Evolutionary conservation across 1,140 invertebrate species (phyloP).

Genomic region (Brachionus koreanus): DNA sequence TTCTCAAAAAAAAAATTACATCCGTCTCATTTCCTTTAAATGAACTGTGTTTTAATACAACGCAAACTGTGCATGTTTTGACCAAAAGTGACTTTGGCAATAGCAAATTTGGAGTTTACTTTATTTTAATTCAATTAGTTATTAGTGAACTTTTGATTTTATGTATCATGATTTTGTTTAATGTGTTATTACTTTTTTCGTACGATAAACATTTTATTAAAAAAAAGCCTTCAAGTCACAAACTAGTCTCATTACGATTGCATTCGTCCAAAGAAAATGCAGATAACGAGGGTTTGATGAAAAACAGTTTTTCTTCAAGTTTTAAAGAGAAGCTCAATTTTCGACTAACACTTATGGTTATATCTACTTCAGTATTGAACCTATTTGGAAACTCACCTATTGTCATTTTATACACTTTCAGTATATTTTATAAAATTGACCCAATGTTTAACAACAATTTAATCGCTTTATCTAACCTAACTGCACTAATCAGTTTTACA

Average conservation of each 20-base stretch:
- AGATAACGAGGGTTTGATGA: not conserved
- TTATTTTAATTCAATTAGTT: conserved; percentile 1
- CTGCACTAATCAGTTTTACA: not conserved
- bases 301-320: not conserved
- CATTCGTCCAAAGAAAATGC: not conserved
- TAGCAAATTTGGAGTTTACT: conserved; percentile 16
- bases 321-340: not conserved
- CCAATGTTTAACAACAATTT: conserved; percentile 10
- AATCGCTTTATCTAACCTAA: conserved; percentile 1
- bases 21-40: not conserved
- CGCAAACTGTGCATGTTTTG: not conserved
- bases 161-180: conserved; percentile 18
- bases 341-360: not conserved
- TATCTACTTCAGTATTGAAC: not conserved
- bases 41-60: not conserved
- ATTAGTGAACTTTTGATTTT: conserved; percentile 4
- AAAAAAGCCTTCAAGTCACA: not conserved
- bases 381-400: conserved; percentile 17
- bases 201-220: not conserved
- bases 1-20: not conserved
- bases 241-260: not conserved
- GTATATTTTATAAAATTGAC: conserved; percentile 16
- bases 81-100: conserved; percentile 7
- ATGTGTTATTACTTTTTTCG: not conserved
- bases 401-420: not conserved